Conservation (phyloP, 2,888 invertebrate genomes). For the Troides oblongomaculatus region DNA sequence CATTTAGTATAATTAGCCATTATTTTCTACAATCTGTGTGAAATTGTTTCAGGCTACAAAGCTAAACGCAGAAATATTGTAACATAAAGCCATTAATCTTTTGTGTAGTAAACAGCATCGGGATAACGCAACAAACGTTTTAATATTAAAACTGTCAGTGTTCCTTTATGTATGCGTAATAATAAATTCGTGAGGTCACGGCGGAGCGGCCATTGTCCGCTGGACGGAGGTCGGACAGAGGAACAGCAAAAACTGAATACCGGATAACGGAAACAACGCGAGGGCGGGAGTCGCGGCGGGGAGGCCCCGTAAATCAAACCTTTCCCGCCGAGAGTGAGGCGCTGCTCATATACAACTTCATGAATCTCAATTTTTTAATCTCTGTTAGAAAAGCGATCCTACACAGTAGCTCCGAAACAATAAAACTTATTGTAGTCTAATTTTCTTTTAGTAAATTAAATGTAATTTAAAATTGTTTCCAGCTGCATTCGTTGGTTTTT, state of each 20-base stretch:
- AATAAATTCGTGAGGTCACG: conserved; percentile 33
- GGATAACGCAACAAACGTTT: background rate
- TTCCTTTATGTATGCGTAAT: conserved; percentile 24
- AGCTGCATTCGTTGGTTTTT: too few relatives aligned
- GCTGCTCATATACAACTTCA: conserved; percentile 10
- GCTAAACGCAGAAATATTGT: too few relatives aligned
- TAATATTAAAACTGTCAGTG: conserved; percentile 7
- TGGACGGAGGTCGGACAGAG: conserved; percentile 39
- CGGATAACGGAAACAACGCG: conserved; percentile 5
- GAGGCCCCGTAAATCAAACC: conserved; percentile 19
- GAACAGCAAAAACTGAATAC: conserved; percentile 24
- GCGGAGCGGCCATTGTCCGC: conserved; percentile 34
- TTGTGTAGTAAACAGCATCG: too few relatives aligned
- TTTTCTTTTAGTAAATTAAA: background rate
- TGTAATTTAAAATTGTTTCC: too few relatives aligned
- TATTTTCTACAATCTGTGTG: too few relatives aligned
- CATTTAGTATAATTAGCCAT: too few relatives aligned
- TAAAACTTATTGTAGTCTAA: too few relatives aligned
- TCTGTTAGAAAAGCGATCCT: background rate
- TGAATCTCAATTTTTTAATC: background rate
- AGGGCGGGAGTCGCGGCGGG: background rate
- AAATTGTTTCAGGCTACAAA: too few relatives aligned
- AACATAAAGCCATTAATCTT: too few relatives aligned
- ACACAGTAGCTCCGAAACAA: too few relatives aligned
- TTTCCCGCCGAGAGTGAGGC: conserved; percentile 20